Conservation (phyloP, 1,140 invertebrate species). For the Calliphora vicina region DNA sequence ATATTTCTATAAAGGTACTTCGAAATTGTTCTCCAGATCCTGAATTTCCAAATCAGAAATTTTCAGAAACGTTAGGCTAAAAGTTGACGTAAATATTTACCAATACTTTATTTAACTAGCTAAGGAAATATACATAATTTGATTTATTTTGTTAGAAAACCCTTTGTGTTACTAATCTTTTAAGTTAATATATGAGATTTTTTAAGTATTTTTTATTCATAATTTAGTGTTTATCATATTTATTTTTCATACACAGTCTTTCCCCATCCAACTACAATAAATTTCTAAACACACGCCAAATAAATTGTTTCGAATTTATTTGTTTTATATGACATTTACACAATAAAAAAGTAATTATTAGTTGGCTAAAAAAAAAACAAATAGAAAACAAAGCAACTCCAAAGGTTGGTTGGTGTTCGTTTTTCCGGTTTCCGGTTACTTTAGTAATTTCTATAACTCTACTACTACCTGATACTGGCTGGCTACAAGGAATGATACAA, state of each 20-base stretch:
- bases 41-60: too few relatives aligned
- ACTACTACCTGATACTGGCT: background rate
- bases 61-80: too few relatives aligned
- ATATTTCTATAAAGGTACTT: too few relatives aligned
- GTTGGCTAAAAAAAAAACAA: background rate
- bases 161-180: too few relatives aligned
- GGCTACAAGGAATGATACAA: background rate
- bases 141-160: too few relatives aligned
- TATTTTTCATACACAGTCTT: slow-evolving; percentile 41
- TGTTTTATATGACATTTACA: slow-evolving; percentile 27
- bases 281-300: background rate
- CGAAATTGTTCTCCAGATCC: too few relatives aligned
- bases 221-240: too few relatives aligned
- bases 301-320: slow-evolving; percentile 27
- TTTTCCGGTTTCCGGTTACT: slow-evolving; percentile 19
- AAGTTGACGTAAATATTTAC: too few relatives aligned
- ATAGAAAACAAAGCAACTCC: background rate
- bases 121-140: too few relatives aligned
- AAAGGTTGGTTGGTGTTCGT: background rate
- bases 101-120: too few relatives aligned
- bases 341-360: slow-evolving; percentile 10
- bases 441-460: background rate
- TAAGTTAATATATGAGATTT: too few relatives aligned
- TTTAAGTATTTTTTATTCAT: too few relatives aligned
- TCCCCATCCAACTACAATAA: background rate